Conservation (phyloP, 2,888 invertebrate species). For the Tetanocera ferruginea region DNA sequence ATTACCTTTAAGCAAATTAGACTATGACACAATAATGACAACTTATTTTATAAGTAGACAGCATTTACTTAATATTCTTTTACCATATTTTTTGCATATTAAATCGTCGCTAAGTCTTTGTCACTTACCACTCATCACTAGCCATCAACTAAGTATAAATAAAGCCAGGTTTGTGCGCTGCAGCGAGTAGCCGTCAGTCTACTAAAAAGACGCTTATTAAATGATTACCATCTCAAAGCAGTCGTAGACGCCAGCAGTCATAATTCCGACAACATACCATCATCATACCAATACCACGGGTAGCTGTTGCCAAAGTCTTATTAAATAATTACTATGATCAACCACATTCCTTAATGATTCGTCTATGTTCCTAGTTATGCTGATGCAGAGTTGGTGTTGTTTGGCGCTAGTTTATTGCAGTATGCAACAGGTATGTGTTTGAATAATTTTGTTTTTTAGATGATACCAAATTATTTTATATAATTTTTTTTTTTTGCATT, state of each 20-base stretch:
- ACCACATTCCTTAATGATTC: background rate
- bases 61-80: too few species aligned
- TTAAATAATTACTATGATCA: slow-evolving; percentile 28
- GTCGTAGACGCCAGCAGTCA: slow-evolving; percentile 9
- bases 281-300: background rate
- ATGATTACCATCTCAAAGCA: slow-evolving; percentile 10
- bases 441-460: background rate
- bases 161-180: background rate
- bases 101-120: too few species aligned
- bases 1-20: too few species aligned
- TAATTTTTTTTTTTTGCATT: background rate
- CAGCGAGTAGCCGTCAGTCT: background rate
- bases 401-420: background rate
- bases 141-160: background rate
- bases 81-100: too few species aligned
- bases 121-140: background rate
- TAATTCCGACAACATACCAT: background rate
- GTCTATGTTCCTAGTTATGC: background rate
- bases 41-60: too few species aligned
- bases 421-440: background rate
- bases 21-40: too few species aligned
- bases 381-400: background rate
- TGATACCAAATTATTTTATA: background rate
- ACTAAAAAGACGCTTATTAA: slow-evolving; percentile 11
- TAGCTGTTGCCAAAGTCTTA: slow-evolving; percentile 1